A percentile compares a stretch with the other conserved stretches of the same genome.
These are phyloP conservation scores for Prosopocoilus inquinatus DNA, from an alignment of 2,888 invertebrate genomes.

Conservation along the genomic window DNA sequence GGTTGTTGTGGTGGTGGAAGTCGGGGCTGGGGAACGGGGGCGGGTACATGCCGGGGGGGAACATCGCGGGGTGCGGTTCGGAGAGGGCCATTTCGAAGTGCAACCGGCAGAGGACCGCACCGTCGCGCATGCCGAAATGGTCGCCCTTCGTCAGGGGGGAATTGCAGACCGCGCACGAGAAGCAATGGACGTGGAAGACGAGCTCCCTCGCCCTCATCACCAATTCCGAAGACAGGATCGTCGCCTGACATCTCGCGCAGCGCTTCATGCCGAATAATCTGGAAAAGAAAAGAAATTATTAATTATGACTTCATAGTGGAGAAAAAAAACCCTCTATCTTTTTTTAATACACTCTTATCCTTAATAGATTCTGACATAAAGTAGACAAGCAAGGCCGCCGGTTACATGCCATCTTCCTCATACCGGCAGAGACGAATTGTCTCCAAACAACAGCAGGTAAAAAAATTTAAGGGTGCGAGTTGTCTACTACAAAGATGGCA, in stretches of 20 bases:
- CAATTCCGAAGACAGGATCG: slow-evolving; percentile 85
- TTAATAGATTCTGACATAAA: too few species aligned
- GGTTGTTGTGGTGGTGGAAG: slow-evolving; percentile 49
- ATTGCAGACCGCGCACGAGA: slow-evolving; percentile 88
- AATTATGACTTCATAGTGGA: too few species aligned
- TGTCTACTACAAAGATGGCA: too few species aligned
- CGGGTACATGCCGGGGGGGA: slow-evolving; percentile 42
- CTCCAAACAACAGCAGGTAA: too few species aligned
- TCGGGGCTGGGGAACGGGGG: slow-evolving; percentile 54
- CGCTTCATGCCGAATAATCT: slow-evolving; percentile 89
- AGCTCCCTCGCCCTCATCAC: slow-evolving; percentile 92
- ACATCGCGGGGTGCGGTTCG: slow-evolving; percentile 28
- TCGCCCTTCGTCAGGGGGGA: slow-evolving; percentile 88
- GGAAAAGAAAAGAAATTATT: slow-evolving; percentile 46
- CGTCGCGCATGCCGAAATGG: slow-evolving; percentile 89
- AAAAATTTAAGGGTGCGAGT: too few species aligned
- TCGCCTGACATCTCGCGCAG: slow-evolving; percentile 86
- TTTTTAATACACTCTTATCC: too few species aligned
- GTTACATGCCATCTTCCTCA: too few species aligned
- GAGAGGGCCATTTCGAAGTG: slow-evolving; percentile 61
- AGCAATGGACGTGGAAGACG: slow-evolving; percentile 94
- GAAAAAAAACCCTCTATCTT: too few species aligned
- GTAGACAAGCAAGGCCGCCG: too few species aligned
- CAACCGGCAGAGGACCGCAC: slow-evolving; percentile 81
- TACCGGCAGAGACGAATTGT: too few species aligned